Percentiles rank a stretch among this genome's conserved stretches.
These are phyloP conservation scores for Sinocyclocheilus anophthalmus DNA, from an alignment of 2,113 vertebrate genomes.

Conservation along the genomic window DNA sequence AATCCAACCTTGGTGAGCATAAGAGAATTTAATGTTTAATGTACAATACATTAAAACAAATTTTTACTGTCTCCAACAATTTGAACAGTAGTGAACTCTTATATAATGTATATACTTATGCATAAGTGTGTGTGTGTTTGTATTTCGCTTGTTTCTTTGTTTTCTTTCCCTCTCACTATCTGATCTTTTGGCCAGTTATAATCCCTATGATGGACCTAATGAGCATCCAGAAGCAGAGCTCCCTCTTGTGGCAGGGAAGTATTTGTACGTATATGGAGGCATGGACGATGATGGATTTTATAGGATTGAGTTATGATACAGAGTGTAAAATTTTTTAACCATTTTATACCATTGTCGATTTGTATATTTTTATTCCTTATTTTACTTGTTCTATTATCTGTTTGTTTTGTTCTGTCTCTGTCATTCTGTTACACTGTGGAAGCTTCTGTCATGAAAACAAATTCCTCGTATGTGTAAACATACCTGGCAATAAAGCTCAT, in stretches of 20 bases:
- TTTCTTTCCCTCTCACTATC: not conserved
- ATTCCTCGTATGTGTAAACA: too few relatives aligned
- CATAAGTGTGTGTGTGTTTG: not conserved
- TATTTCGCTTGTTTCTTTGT: not conserved
- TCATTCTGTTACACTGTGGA: too few relatives aligned
- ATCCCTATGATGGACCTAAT: constrained; percentile 97
- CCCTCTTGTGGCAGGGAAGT: constrained; percentile 95
- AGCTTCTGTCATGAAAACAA: too few relatives aligned
- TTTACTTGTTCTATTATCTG: too few relatives aligned
- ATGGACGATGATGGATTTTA: constrained; percentile 99
- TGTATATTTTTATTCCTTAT: too few relatives aligned
- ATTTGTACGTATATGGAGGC: constrained; percentile 94
- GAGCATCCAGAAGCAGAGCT: constrained; percentile 97
- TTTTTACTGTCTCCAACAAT: not conserved
- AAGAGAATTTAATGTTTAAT: not conserved
- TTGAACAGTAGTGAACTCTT: not conserved
- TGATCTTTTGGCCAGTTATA: constrained; percentile 79
- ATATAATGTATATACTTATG: too few relatives aligned
- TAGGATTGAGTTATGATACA: constrained; percentile 68
- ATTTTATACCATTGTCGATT: too few relatives aligned
- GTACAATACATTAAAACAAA: not conserved
- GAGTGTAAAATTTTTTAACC: not conserved
- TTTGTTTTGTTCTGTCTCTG: too few relatives aligned
- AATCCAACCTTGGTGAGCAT: not conserved
- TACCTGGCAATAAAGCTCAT: too few relatives aligned